phyloP scores from a whole-genome alignment of 2,888 invertebrate species.

The Cheilosia soror region DNA sequence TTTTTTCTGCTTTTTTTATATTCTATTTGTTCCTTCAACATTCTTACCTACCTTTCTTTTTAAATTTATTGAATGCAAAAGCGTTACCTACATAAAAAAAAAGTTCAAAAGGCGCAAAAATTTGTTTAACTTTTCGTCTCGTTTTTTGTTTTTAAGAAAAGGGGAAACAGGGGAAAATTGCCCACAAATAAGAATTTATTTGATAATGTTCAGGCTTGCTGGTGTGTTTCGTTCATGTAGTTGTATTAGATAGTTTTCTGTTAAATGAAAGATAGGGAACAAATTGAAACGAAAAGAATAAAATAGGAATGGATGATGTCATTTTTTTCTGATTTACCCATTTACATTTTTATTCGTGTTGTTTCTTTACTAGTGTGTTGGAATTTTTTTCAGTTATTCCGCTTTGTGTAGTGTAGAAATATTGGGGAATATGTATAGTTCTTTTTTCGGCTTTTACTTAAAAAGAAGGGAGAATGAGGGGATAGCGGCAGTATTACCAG shows the following conservation, averaged over 20 bases:
- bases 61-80: constrained; percentile 9
- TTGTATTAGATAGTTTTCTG: constrained; percentile 34
- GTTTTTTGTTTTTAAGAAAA: neutral
- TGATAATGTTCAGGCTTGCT: neutral
- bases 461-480: constrained; percentile 10
- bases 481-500: constrained; percentile 36
- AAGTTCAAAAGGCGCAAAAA: constrained; percentile 64
- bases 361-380: constrained; percentile 43
- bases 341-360: constrained; percentile 49
- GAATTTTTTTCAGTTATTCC: constrained; percentile 48
- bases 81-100: constrained; percentile 18
- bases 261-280: constrained; percentile 27
- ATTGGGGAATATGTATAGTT: constrained; percentile 19
- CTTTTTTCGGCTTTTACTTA: constrained; percentile 58
- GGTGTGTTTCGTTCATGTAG: constrained; percentile 17
- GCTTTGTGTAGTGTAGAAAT: constrained; percentile 16
- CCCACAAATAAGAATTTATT: constrained; percentile 51
- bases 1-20: constrained; percentile 5
- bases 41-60: constrained; percentile 19
- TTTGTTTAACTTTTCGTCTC: constrained; percentile 44
- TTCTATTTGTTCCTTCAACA: neutral
- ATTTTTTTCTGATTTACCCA: constrained; percentile 54
- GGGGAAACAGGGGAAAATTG: constrained; percentile 37
- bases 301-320: constrained; percentile 69
- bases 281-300: constrained; percentile 32